These are phyloP conservation scores for Blera fallax DNA, from an alignment of 2,888 invertebrate genomes.

Conservation along the genomic window DNA sequence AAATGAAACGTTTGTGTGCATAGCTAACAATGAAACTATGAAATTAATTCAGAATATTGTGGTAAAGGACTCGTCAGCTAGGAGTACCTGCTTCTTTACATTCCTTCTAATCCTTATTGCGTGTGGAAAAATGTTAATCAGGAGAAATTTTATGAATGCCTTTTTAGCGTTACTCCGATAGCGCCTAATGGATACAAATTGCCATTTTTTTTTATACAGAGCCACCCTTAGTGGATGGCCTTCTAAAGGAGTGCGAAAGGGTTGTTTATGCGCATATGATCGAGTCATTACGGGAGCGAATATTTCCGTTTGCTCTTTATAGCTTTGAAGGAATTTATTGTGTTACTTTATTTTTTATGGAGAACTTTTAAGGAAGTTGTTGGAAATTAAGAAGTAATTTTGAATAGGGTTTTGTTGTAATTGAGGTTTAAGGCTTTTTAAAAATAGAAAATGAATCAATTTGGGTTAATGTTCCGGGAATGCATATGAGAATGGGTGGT, in stretches of 20 bases:
- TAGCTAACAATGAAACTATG: slow-evolving; percentile 66
- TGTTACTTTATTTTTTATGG: slow-evolving; percentile 37
- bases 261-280: slow-evolving; percentile 70
- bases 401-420: slow-evolving; percentile 1
- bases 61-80: slow-evolving; percentile 36
- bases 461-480: background rate
- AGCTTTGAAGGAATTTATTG: slow-evolving; percentile 56
- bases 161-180: slow-evolving; percentile 72
- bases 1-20: slow-evolving; percentile 61
- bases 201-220: slow-evolving; percentile 56
- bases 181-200: slow-evolving; percentile 72
- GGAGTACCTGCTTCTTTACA: background rate
- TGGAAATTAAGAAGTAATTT: slow-evolving; percentile 15
- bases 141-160: slow-evolving; percentile 72
- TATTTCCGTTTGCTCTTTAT: slow-evolving; percentile 66
- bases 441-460: slow-evolving; percentile 29
- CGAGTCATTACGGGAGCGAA: slow-evolving; percentile 68
- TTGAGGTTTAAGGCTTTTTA: slow-evolving; percentile 18
- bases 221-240: slow-evolving; percentile 20
- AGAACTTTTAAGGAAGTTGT: slow-evolving; percentile 53
- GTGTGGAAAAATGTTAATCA: slow-evolving; percentile 71
- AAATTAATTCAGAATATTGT: slow-evolving; percentile 64
- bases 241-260: slow-evolving; percentile 53
- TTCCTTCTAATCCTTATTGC: slow-evolving; percentile 70
- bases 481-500: background rate